Percentiles rank a stretch among this genome's conserved stretches.
phyloP scores from a whole-genome alignment of 1,140 invertebrate genomes.

The Lepidurus packardi region DNA sequence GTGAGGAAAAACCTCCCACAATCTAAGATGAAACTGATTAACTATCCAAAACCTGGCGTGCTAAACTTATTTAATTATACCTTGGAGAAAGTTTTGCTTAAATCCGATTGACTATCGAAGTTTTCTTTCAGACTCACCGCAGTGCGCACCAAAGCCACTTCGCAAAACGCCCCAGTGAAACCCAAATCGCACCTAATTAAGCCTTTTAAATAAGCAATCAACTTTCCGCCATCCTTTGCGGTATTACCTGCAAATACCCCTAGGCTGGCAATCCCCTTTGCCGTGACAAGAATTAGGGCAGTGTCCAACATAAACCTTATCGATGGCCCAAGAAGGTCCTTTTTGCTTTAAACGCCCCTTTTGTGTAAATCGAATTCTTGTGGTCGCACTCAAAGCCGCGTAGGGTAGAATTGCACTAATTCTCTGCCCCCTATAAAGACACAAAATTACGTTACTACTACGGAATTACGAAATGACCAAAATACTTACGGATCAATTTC shows the following conservation, averaged over 20 bases:
- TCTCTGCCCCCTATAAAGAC: constrained; percentile 41
- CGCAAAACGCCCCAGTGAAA: background rate
- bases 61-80: constrained; percentile 6
- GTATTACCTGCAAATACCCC: constrained; percentile 45
- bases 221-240: background rate
- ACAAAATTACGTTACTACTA: background rate
- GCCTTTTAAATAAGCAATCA: background rate
- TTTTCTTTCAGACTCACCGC: background rate
- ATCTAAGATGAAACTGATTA: background rate
- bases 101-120: background rate
- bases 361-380: constrained; percentile 45
- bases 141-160: background rate
- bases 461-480: background rate
- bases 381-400: constrained; percentile 43
- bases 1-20: background rate
- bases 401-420: constrained; percentile 46
- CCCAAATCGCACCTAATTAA: background rate
- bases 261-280: constrained; percentile 43
- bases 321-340: constrained; percentile 45
- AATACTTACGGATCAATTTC: constrained; percentile 14
- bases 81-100: constrained; percentile 10
- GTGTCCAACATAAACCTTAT: constrained; percentile 46
- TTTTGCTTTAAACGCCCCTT: constrained; percentile 29
- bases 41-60: background rate
- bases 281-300: constrained; percentile 46